Base-by-base conservation (phyloP, 2,888 invertebrate genomes). In the Iselma pallidipennis region DNA sequence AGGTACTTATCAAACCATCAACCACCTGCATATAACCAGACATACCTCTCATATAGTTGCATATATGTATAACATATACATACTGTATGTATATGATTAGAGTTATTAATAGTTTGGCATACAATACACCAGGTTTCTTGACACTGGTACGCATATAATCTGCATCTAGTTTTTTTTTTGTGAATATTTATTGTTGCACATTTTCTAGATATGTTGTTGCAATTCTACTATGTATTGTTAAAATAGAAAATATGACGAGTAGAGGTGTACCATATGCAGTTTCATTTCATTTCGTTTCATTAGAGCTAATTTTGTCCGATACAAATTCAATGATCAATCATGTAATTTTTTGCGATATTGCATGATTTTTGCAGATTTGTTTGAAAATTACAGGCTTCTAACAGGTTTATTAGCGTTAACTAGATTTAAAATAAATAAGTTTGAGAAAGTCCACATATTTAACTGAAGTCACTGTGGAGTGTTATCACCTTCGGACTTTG, bases 51-150 rank as follows among this genome's bases (percentile, higher is more conserved):
- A 4, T 19, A 42, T 19, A 42, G 1, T 1, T 37, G 16, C 16
- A 19, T 42, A 19, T 10, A 42, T 19, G 5, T 19, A 19, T 45
- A 45, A 31, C 2, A 7, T 31, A n/a, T 31, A 31, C 7, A 5
- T 45, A 21, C 12, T 42, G 19, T 61, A 57, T 55, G 55, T 57
- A 50, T 61, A 57, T 57, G 61, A 61, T 61, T 61, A 61, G 61
- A 52, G 57, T 61, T 61, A 61, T 61, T 61, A 61, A 61, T 61
- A 61, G 61, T 57, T 21, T 53, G 57, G 54, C 53, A 54, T 61
- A 61, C 61, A 61, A 61, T 61, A 57, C 61, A 61, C 50, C 61
- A 50, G 57, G 56, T 57, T 61, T 52, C 61, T 61, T 61, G 61
- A 55, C 50, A 54, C 48, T 57, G 53, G 57, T 55, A 61, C 57